Base-by-base conservation (phyloP, 2,113 vertebrate genomes). In the Salvelinus alpinus region DNA sequence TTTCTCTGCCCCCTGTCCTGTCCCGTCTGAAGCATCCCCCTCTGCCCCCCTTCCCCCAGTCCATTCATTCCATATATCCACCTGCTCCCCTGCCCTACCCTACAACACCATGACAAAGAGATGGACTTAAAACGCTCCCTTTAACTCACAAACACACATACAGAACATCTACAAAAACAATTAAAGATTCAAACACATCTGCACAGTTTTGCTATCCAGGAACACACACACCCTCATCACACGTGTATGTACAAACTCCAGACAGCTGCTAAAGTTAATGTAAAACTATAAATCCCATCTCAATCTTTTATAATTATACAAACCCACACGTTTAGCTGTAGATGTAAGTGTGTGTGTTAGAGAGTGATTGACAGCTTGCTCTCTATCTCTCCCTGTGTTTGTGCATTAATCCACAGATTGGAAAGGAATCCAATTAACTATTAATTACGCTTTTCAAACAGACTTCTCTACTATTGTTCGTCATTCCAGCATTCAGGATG, bases 361-460 rank as follows among this genome's bases (percentile, higher is more conserved):
- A 88, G 88, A 90, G 31, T 34, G 31, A 44, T 82, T 90, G 91
- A 89, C 89, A 91, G 84, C 82, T 86, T 75, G 79, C 27, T 72
- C 18, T 54, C 31, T 86, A 88, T 92, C 88, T 85, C 79, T 86
- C 83, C 72, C 62, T 67, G 85, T 73, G 72, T 92, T 89, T 84
- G 75, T 57, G 51, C 78, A 84, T 85, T 84, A 85, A 82, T 81
- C 85, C 44, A 75, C 82, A 85, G 86, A 91, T 88, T 81, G 81
- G 78, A 89, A 86, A 80, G 78, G 68, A 90, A 89, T 81, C 85
- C 87, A 91, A 91, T 92, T 92, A 92, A 92, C 89, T 88, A 93
- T 90, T 92, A 93, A 94, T 92, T 92, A 92, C 85, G 78, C 80
- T 73, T 90, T 90, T 91, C 88, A 89, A 87, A 89, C 82, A 80